Evolutionary conservation across 1,140 invertebrate species (phyloP).

Genomic region (Aphidius ervi): DNA sequence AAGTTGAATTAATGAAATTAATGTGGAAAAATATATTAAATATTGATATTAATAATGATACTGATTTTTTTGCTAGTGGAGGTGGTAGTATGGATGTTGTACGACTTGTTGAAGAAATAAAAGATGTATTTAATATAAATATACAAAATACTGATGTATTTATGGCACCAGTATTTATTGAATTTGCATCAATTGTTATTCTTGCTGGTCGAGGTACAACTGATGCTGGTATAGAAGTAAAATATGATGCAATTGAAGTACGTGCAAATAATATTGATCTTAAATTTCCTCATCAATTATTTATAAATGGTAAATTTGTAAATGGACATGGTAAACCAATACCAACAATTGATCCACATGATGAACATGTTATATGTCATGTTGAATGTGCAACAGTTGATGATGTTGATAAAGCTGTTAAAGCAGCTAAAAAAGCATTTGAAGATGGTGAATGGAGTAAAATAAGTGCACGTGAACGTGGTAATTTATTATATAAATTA

Average conservation of each 20-base stretch:
- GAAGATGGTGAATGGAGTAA: constrained; percentile 84
- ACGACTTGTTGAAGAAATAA: constrained; percentile 87
- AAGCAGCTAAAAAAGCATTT: constrained; percentile 82
- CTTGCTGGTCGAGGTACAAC: constrained; percentile 62
- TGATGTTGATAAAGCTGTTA: constrained; percentile 85
- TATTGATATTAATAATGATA: constrained; percentile 69
- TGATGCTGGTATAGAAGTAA: constrained; percentile 50
- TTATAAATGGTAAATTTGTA: constrained; percentile 88
- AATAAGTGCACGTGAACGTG: constrained; percentile 79
- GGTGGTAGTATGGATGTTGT: constrained; percentile 97
- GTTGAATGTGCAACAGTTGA: constrained; percentile 67
- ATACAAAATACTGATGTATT: constrained; percentile 89
- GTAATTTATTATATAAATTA: constrained; percentile 68
- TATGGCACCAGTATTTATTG: constrained; percentile 84
- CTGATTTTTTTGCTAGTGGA: constrained; percentile 89
- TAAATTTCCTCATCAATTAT: constrained; percentile 81
- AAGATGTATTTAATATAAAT: constrained; percentile 71
- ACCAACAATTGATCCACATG: constrained; percentile 76
- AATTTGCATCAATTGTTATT: constrained; percentile 70
- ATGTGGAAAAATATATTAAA: constrained; percentile 87
- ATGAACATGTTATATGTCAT: constrained; percentile 76
- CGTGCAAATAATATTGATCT: constrained; percentile 80
- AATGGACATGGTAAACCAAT: constrained; percentile 67
- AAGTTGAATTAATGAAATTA: constrained; percentile 58
- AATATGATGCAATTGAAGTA: constrained; percentile 71